phyloP scores from a whole-genome alignment of 2,797 vertebrate genomes.

The Pygocentrus nattereri region DNA sequence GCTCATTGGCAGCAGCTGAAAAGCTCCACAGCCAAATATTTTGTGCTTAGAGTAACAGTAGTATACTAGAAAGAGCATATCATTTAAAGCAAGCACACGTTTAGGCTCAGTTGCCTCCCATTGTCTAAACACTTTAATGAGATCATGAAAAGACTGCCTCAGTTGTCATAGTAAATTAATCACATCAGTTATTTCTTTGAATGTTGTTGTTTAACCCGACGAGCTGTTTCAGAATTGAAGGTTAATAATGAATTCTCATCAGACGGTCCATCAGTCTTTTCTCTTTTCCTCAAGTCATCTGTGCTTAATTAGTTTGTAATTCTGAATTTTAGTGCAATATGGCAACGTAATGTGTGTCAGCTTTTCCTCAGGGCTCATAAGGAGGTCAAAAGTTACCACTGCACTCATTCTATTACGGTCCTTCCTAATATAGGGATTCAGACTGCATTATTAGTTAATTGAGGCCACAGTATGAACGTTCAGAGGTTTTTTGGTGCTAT shows the following conservation, averaged over 20 bases:
- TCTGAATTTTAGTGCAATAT: neutral
- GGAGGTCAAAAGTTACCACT: constrained; percentile 17
- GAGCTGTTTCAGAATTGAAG: neutral
- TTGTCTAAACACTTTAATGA: neutral
- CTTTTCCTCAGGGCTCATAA: constrained; percentile 28
- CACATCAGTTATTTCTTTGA: neutral
- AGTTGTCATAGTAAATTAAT: neutral
- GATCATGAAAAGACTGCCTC: neutral
- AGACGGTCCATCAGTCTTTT: neutral
- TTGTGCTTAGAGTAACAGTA: neutral
- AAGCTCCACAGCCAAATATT: neutral
- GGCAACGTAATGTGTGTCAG: constrained; percentile 1
- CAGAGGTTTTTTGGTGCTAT: neutral
- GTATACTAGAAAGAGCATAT: neutral
- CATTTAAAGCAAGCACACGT: neutral
- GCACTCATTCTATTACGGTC: constrained; percentile 4
- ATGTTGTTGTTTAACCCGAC: neutral
- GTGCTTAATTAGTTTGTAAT: neutral
- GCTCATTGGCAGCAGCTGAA: neutral
- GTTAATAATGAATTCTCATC: neutral
- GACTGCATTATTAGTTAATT: constrained; percentile 9
- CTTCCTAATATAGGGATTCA: neutral
- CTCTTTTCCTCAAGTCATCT: neutral
- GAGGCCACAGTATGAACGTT: neutral
- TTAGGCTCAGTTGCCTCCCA: neutral